A percentile compares a stretch with the other conserved stretches of the same genome.
Evolutionary conservation across 2,888 invertebrate species (phyloP).

Genomic region (Notodonta ziczac): DNA sequence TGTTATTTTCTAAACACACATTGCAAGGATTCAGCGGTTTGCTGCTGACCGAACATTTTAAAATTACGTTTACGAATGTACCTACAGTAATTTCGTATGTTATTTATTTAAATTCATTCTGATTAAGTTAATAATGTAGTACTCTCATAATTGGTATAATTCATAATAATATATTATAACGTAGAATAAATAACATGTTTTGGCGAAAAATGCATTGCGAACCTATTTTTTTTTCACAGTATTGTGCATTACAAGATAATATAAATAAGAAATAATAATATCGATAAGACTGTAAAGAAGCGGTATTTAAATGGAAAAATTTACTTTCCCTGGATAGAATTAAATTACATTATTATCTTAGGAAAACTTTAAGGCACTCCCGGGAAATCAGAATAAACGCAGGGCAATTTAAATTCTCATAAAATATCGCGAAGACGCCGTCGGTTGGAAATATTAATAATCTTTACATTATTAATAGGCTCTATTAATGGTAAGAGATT

Average conservation of each 20-base stretch:
- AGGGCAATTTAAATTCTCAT: slow-evolving; percentile 14
- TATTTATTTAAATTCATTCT: too few species aligned
- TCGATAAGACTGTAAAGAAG: background rate
- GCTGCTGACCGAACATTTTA: slow-evolving; percentile 45
- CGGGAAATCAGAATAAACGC: slow-evolving; percentile 26
- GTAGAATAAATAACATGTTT: too few species aligned
- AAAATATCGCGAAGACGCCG: slow-evolving; percentile 17
- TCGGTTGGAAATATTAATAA: slow-evolving; percentile 18
- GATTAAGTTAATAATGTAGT: too few species aligned
- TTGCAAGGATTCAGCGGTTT: slow-evolving; percentile 15
- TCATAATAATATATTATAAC: too few species aligned
- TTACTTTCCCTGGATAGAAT: slow-evolving; percentile 10
- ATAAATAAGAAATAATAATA: background rate
- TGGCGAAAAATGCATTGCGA: too few species aligned
- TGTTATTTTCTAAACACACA: slow-evolving; percentile 47
- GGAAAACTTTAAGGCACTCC: slow-evolving; percentile 24
- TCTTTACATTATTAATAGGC: slow-evolving; percentile 1
- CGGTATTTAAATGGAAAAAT: slow-evolving; percentile 2
- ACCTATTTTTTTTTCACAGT: too few species aligned
- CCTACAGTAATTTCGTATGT: too few species aligned
- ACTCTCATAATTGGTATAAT: too few species aligned
- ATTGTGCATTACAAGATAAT: too few species aligned
- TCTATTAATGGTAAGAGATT: background rate
- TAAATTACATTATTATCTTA: slow-evolving; percentile 26
- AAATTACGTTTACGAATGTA: slow-evolving; percentile 15